Conservation (phyloP, 2,888 invertebrate genomes). For the Hirtodrosophila trivittata region DNA sequence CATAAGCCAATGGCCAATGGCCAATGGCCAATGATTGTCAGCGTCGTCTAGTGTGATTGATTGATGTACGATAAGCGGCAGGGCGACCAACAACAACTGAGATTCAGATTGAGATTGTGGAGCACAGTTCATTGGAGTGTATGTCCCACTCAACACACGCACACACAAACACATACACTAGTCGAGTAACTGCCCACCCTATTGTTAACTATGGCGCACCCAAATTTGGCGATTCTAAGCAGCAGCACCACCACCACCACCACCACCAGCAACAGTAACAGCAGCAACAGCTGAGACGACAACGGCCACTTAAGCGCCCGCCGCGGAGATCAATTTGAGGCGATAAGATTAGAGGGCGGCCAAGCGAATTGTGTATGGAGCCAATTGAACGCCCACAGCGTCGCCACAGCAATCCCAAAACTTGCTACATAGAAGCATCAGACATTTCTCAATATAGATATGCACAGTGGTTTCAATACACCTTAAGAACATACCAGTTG, state of each 20-base stretch:
- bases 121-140: conserved; percentile 44
- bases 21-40: conserved; percentile 60
- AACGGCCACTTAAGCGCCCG: conserved; percentile 48
- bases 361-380: conserved; percentile 48
- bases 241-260: conserved; percentile 14
- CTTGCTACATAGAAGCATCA: conserved; percentile 56
- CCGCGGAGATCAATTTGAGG: conserved; percentile 58
- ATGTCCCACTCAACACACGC: conserved; percentile 37
- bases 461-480: conserved; percentile 41
- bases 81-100: conserved; percentile 27
- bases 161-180: conserved; percentile 19
- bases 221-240: conserved; percentile 58
- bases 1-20: conserved; percentile 18
- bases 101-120: conserved; percentile 27
- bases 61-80: conserved; percentile 64
- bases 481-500: too few species aligned
- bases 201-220: conserved; percentile 51
- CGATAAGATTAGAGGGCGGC: conserved; percentile 76
- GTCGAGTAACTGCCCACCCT: conserved; percentile 26
- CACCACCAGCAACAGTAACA: conserved; percentile 22
- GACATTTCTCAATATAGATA: conserved; percentile 46
- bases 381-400: conserved; percentile 67
- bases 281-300: conserved; percentile 17
- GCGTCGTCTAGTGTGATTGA: conserved; percentile 62
- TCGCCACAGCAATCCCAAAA: conserved; percentile 26